Base-by-base conservation (phyloP, 1,140 invertebrate genomes). In the Lasioglossum albipes region DNA sequence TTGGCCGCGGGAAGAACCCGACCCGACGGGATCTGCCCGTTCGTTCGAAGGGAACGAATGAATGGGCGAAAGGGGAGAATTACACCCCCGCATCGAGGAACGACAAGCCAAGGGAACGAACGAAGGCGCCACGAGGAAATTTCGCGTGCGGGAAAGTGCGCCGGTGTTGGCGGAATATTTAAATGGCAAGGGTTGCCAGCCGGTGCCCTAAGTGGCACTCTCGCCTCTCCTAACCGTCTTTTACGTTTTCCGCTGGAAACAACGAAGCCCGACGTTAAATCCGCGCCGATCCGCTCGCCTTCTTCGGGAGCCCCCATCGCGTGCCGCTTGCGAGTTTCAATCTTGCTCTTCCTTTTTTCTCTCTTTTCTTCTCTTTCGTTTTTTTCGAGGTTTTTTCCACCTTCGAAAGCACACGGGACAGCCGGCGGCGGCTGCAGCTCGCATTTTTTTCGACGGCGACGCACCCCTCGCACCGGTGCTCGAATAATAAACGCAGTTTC, bases 241-340 rank as follows among this genome's bases (percentile, higher is more conserved):
- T 87, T 87, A 87, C 81, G 85, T 79, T 86, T 86, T 86, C 84
- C 81, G 84, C 73, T 86, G 79, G 85, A 83, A 87, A 87, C 85
- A 87, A 86, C 85, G 62, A 61, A 62, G 74, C 59, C 57, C 54
- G 61, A 85, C 84, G 67, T 70, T 86, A 72, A 79, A 85, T 71
- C 70, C 80, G 65, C 78, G 79, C 78, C 64, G 71, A 69, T 42
- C 83, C 73, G 68, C 82, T 78, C 70, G 5, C 18, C 6, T 20
- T 59, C 57, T 73, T 72, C 52, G 74, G 49, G 57, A 2, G 20
- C 45, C 66, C 68, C 57, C 52, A 71, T 86, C 75, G 85, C 85
- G 85, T 86, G 84, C 69, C 36, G 66, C 45, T 52, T 49, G 27
- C 52, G 71, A 84, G 31, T 86, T 83, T 86, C 62, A 70, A 83